Conservation (phyloP, 2,888 invertebrate genomes). For the Archips xylosteana region DNA sequence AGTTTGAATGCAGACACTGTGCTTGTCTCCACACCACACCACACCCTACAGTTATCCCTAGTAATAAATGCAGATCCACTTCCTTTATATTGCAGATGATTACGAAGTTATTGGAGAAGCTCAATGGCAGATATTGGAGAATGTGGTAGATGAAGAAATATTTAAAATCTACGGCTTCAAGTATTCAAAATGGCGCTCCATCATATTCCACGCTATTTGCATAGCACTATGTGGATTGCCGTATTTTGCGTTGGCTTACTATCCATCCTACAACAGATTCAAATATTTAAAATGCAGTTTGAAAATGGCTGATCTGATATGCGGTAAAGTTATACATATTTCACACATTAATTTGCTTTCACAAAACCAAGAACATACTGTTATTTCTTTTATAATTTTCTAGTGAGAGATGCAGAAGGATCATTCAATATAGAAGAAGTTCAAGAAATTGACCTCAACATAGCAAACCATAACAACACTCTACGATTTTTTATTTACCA, state of each 20-base stretch:
- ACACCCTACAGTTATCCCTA: constrained; percentile 56
- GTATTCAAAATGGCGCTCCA: constrained; percentile 71
- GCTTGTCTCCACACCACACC: constrained; percentile 45
- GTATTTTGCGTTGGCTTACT: constrained; percentile 84
- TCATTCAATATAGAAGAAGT: constrained; percentile 75
- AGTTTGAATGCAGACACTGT: constrained; percentile 16
- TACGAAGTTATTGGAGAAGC: constrained; percentile 85
- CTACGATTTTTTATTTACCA: constrained; percentile 85
- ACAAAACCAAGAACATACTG: background rate
- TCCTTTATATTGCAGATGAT: constrained; percentile 72
- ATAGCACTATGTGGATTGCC: constrained; percentile 84
- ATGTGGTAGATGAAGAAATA: constrained; percentile 76
- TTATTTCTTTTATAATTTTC: constrained; percentile 51
- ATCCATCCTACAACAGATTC: constrained; percentile 81
- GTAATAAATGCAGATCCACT: constrained; percentile 51
- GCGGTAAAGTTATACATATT: constrained; percentile 72
- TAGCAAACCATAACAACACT: constrained; percentile 74
- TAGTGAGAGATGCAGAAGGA: constrained; percentile 80
- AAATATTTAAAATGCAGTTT: constrained; percentile 85
- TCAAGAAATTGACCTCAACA: constrained; percentile 71
- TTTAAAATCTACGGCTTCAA: constrained; percentile 83
- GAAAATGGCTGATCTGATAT: constrained; percentile 82
- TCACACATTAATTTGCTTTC: background rate
- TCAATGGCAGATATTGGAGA: constrained; percentile 82
- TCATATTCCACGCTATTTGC: constrained; percentile 81